Evolutionary conservation across 2,888 invertebrate genomes (phyloP), one percentile per base, ranked within the genome.

Genomic region (Chaetogeoica ovagalla): DNA sequence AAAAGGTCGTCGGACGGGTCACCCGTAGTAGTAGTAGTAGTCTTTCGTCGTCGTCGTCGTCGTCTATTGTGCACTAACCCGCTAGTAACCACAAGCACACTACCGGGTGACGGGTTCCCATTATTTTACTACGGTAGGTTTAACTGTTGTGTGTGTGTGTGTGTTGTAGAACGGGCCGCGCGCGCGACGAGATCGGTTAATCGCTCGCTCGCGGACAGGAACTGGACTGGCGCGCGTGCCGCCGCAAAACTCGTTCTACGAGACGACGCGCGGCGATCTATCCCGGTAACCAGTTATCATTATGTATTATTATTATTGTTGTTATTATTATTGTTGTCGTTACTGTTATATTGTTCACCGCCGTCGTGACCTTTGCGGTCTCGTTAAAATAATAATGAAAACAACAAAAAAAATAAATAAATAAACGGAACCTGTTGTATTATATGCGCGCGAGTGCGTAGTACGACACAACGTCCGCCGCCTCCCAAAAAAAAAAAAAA

Each of bases 201-300:
- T 55, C 55, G 23, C n/a, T 30, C 11, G 30, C 8, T 0, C 43
- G 30, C 8, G 9, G 4, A 17, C 21, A 19, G 43, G 43, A 76
- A 76, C 66, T 66, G 75, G 75, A 76, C 66, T 19, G 30, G 63
- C 65, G 62, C 52, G 72, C 21, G 60, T 17, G 43, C 39, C 17
- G 39, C 19, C 19, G 74, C 74, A 59, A 76, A 76, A 76, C 75
- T 68, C 66, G 75, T 76, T 76, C 66, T 30, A 30, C 55, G 19
- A n/a, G 55, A 5, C 69, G 55, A 17, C 62, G 17, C 17, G 15
- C 37, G 30, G 5, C 30, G 17, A 37, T 17, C 43, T 43, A 5
- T 15, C 37, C 68, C n/a, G 30, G n/a, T 71, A 79, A 79, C 79
- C 79, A 79, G 79, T 79, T 79, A 79, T 79, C 65, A 79, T 65